These are phyloP conservation scores for Hypsopygia costalis DNA, from an alignment of 2,888 invertebrate genomes.

Conservation along the genomic window DNA sequence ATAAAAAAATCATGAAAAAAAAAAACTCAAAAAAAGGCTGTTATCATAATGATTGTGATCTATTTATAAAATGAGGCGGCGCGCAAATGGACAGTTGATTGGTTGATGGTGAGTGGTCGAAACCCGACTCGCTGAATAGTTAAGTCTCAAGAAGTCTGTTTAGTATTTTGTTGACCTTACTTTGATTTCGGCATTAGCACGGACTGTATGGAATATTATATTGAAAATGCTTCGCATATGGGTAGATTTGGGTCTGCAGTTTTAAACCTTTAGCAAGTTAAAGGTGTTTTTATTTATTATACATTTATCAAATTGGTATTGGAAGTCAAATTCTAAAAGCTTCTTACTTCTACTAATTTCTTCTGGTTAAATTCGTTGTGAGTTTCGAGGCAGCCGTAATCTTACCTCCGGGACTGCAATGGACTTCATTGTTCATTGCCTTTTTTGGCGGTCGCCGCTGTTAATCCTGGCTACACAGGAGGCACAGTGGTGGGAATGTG, in stretches of 20 bases:
- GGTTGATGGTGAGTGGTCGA: constrained; percentile 26
- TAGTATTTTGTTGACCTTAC: constrained; percentile 29
- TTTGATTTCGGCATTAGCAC: constrained; percentile 24
- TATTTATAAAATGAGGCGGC: constrained; percentile 58
- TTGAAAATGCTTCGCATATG: constrained; percentile 5
- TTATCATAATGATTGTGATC: constrained; percentile 60
- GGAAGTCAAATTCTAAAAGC: too few species aligned
- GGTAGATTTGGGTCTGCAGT: background rate
- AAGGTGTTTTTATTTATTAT: too few species aligned
- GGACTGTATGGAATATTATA: constrained; percentile 7
- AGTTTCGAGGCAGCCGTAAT: too few species aligned
- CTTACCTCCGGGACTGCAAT: too few species aligned
- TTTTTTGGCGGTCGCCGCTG: too few species aligned
- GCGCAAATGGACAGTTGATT: constrained; percentile 49
- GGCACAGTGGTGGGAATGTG: too few species aligned
- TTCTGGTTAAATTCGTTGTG: too few species aligned
- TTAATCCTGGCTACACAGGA: too few species aligned
- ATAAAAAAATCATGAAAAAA: constrained; percentile 34
- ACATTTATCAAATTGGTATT: too few species aligned
- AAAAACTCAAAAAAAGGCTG: constrained; percentile 70
- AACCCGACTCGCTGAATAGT: constrained; percentile 63
- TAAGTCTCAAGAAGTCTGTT: constrained; percentile 33
- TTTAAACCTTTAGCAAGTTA: too few species aligned
- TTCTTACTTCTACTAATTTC: too few species aligned
- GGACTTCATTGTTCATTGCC: too few species aligned